phyloP scores from a whole-genome alignment of 1,140 invertebrate genomes.

The Drosophila rhopaloa region DNA sequence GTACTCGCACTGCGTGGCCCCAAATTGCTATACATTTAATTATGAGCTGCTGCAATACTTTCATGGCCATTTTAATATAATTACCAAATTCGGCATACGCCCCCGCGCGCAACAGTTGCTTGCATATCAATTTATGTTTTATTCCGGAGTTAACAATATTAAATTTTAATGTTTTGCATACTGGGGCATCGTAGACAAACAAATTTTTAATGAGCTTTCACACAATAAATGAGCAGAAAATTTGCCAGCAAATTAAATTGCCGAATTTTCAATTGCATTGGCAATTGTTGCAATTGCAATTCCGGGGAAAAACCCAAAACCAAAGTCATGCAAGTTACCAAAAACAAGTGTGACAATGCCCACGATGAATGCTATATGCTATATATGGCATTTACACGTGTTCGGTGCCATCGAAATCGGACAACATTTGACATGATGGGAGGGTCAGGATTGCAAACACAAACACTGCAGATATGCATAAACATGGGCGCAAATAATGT shows the following conservation, averaged over 20 bases:
- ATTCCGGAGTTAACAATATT: constrained; percentile 52
- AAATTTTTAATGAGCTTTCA: constrained; percentile 70
- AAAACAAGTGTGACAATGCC: constrained; percentile 50
- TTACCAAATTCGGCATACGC: constrained; percentile 53
- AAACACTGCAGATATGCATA: constrained; percentile 46
- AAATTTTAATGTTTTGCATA: constrained; percentile 46
- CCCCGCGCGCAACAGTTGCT: constrained; percentile 36
- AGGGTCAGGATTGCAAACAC: constrained; percentile 9
- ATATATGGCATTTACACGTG: constrained; percentile 46
- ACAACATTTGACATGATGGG: constrained; percentile 40
- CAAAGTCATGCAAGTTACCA: constrained; percentile 43
- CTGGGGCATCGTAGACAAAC: constrained; percentile 29
- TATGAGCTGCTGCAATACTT: constrained; percentile 25
- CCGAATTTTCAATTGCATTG: constrained; percentile 24
- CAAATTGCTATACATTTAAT: constrained; percentile 49
- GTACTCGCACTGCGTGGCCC: constrained; percentile 3
- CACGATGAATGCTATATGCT: constrained; percentile 27
- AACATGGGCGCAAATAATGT: constrained; percentile 43
- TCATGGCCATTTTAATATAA: constrained; percentile 66
- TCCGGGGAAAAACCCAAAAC: constrained; percentile 7
- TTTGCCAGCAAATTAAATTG: constrained; percentile 53
- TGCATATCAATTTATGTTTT: constrained; percentile 56
- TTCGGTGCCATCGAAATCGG: constrained; percentile 34
- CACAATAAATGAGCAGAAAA: constrained; percentile 48
- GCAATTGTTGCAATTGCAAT: constrained; percentile 9